Percentiles rank a stretch among this genome's conserved stretches.
Conservation (phyloP, 1,140 invertebrate genomes). For the Apis cerana region DNA sequence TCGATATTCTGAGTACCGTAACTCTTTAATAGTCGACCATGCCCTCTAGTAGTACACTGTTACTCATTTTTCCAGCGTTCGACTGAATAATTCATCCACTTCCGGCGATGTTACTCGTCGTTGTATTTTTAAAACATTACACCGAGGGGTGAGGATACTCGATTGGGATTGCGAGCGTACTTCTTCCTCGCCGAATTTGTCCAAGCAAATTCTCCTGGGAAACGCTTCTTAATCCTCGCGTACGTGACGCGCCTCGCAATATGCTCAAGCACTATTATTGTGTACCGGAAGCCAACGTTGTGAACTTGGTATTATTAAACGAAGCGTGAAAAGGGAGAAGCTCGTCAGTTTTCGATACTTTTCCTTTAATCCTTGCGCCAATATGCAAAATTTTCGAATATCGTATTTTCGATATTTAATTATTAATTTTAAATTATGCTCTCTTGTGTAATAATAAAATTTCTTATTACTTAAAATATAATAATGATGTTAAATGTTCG, state of each 20-base stretch:
- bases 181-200: neutral
- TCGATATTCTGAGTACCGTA: conserved; percentile 2
- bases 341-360: neutral
- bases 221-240: conserved; percentile 29
- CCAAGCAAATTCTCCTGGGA: neutral
- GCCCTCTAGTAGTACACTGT: neutral
- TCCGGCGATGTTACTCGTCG: conserved; percentile 63
- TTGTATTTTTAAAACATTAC: conserved; percentile 72
- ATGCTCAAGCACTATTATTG: neutral
- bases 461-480: too few species aligned
- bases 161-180: conserved; percentile 15
- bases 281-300: neutral
- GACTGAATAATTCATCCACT: conserved; percentile 71
- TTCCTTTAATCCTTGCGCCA: neutral
- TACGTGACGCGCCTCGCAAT: conserved; percentile 24
- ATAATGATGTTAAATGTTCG: too few species aligned
- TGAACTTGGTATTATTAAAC: neutral
- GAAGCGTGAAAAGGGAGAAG: neutral
- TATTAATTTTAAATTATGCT: too few species aligned
- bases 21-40: neutral
- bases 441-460: too few species aligned
- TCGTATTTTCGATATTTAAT: too few species aligned
- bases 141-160: conserved; percentile 52
- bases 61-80: conserved; percentile 56
- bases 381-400: too few species aligned